A percentile compares a stretch with the other conserved stretches of the same genome.
These are phyloP conservation scores for Idaea dimidiata DNA, from an alignment of 2,888 invertebrate genomes.

Conservation along the genomic window DNA sequence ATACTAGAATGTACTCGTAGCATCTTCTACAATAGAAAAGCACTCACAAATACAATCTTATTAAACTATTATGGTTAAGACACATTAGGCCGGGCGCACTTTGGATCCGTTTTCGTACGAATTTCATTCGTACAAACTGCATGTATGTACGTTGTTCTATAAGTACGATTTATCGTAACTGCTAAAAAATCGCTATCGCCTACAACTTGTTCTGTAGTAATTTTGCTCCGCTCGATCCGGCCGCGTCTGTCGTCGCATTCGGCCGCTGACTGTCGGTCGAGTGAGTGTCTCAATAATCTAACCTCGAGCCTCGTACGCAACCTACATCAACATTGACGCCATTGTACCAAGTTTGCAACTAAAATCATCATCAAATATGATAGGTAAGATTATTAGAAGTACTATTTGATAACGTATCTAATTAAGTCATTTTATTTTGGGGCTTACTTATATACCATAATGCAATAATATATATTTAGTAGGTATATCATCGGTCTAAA, in stretches of 20 bases:
- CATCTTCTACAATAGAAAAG: too few species aligned
- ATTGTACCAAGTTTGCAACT: slow-evolving; percentile 56
- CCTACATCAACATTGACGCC: slow-evolving; percentile 77
- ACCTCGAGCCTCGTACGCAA: slow-evolving; percentile 55
- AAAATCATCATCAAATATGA: slow-evolving; percentile 66
- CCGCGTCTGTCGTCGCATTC: slow-evolving; percentile 56
- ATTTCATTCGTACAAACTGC: too few species aligned
- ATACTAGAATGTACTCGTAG: too few species aligned
- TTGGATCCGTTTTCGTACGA: too few species aligned
- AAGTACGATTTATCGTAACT: too few species aligned
- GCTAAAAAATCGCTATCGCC: slow-evolving; percentile 27
- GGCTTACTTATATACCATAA: background rate
- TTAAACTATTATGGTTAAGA: too few species aligned
- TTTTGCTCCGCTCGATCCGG: slow-evolving; percentile 29
- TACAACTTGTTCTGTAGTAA: slow-evolving; percentile 30
- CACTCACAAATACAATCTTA: too few species aligned
- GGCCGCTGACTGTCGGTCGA: slow-evolving; percentile 62
- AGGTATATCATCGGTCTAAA: too few species aligned
- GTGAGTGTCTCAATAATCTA: slow-evolving; percentile 48
- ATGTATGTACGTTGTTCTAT: too few species aligned
- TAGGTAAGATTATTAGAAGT: slow-evolving; percentile 57
- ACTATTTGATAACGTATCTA: slow-evolving; percentile 17
- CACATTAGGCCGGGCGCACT: too few species aligned
- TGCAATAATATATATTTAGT: background rate
- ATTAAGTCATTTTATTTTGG: slow-evolving; percentile 2